phyloP scores from a whole-genome alignment of 2,113 vertebrate species.

The Rhabdornis inornatus region DNA sequence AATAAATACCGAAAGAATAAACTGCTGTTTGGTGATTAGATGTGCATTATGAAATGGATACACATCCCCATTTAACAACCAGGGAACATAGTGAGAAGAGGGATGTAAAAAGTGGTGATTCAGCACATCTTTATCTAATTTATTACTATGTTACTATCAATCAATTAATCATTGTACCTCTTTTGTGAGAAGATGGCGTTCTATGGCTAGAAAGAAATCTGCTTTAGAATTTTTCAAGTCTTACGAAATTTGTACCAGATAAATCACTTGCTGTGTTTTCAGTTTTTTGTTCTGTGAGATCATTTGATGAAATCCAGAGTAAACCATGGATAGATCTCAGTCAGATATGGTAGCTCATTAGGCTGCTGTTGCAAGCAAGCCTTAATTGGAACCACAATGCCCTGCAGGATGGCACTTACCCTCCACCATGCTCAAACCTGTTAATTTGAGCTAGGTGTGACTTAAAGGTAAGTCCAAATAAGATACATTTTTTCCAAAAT shows the following conservation, averaged over 20 bases:
- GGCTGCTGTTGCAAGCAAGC: neutral
- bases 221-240: neutral
- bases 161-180: neutral
- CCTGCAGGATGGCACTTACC: neutral
- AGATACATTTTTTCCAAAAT: neutral
- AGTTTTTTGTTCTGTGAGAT: neutral
- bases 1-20: neutral
- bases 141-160: neutral
- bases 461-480: conserved; percentile 66
- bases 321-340: neutral
- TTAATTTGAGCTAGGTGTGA: conserved; percentile 47
- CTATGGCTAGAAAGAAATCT: neutral
- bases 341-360: neutral
- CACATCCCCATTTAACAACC: neutral
- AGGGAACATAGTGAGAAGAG: neutral
- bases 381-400: neutral
- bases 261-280: neutral
- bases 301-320: neutral
- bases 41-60: neutral
- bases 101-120: neutral
- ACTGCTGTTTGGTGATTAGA: neutral
- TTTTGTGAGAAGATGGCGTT: neutral
- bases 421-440: neutral
- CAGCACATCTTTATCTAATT: neutral
- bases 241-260: neutral